These are phyloP conservation scores for Neosilurus mollespiculum DNA, from an alignment of 2,797 vertebrate genomes.

Conservation along the genomic window DNA sequence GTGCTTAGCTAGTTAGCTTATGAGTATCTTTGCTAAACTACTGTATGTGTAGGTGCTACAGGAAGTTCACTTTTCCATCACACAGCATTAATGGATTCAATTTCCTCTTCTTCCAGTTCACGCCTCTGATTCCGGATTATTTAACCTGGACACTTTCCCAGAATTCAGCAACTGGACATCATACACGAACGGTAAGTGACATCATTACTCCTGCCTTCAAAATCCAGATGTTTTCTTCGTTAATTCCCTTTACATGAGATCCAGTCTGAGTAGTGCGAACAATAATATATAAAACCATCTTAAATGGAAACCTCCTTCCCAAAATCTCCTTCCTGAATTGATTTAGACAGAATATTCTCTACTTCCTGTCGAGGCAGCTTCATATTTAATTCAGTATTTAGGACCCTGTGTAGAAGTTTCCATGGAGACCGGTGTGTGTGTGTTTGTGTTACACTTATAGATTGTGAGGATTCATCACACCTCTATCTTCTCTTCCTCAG, in stretches of 20 bases:
- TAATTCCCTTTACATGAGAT: not conserved
- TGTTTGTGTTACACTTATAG: not conserved
- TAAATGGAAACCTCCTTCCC: not conserved
- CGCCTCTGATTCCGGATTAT: slow-evolving; percentile 61
- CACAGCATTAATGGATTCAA: not conserved
- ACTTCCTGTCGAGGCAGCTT: not conserved
- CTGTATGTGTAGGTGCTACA: not conserved
- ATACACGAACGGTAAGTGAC: slow-evolving; percentile 69
- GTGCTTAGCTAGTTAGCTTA: not conserved
- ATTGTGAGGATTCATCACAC: not conserved
- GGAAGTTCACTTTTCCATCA: not conserved
- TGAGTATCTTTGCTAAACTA: not conserved
- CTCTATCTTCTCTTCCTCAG: slow-evolving; percentile 17
- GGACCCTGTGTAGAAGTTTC: not conserved
- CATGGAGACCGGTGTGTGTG: not conserved
- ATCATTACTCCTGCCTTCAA: not conserved
- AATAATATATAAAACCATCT: not conserved
- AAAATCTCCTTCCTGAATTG: not conserved
- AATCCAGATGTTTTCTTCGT: not conserved
- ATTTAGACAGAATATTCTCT: not conserved
- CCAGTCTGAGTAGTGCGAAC: not conserved
- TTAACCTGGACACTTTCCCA: slow-evolving; percentile 73
- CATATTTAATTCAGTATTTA: not conserved
- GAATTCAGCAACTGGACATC: slow-evolving; percentile 75
- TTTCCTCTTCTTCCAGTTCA: slow-evolving; percentile 54